Conservation (phyloP, 2,797 vertebrate genomes). For the Podarcis lilfordi region DNA sequence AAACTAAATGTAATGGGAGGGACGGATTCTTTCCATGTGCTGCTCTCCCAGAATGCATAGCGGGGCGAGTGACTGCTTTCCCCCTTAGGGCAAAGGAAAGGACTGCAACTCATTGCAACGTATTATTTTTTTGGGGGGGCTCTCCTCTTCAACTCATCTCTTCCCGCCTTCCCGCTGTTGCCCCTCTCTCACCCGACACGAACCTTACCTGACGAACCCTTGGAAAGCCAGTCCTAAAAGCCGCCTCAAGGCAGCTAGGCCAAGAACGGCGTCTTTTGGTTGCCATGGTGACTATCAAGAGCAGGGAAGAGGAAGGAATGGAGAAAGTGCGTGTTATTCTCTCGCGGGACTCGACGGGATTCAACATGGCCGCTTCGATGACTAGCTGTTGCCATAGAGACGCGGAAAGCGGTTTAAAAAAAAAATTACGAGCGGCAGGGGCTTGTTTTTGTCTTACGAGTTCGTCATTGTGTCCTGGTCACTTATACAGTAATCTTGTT, state of each 20-base stretch:
- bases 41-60: not conserved
- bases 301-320: no score
- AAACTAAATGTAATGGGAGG: not conserved
- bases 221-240: accelerated
- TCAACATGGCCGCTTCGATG: accelerated
- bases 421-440: no score
- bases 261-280: not conserved
- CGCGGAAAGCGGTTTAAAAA: not conserved
- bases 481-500: no score
- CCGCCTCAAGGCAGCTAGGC: not conserved
- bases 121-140: no score
- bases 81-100: not conserved
- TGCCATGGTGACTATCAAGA: not conserved
- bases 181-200: no score
- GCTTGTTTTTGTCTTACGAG: no score
- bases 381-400: not conserved
- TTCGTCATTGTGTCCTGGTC: no score
- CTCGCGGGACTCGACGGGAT: not conserved
- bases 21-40: not conserved
- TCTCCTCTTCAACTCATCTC: not conserved
- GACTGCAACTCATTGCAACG: accelerated
- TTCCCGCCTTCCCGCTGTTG: no score
- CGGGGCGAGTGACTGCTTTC: not conserved
- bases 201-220: not conserved
- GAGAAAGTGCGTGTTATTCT: accelerated